Percentiles rank a stretch among this genome's conserved stretches.
Conservation (phyloP, 2,113 vertebrate genomes). For the Colius striatus region DNA sequence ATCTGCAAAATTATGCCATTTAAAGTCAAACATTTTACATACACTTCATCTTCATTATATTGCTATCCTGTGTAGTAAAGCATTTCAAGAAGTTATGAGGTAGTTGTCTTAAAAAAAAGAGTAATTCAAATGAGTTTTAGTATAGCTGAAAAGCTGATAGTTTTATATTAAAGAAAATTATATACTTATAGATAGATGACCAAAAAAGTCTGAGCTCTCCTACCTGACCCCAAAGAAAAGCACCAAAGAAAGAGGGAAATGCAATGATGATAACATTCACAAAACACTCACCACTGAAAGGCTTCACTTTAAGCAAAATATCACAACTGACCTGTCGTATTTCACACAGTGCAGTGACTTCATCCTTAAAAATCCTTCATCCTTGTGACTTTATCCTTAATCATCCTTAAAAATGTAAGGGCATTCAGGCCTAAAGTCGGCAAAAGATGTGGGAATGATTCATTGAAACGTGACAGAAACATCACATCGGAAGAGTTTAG, state of each 20-base stretch:
- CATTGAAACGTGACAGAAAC: background rate
- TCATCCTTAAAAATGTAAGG: too few species aligned
- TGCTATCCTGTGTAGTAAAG: conserved; percentile 71
- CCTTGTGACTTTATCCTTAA: too few species aligned
- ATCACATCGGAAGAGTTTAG: background rate
- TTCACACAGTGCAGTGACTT: background rate
- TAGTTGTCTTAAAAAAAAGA: conserved; percentile 70
- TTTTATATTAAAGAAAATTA: conserved; percentile 68
- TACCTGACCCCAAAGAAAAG: background rate
- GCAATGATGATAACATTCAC: background rate
- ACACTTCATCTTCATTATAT: conserved; percentile 74
- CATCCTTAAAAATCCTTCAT: conserved; percentile 12
- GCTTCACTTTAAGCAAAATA: background rate
- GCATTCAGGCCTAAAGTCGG: background rate
- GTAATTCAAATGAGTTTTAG: conserved; percentile 74
- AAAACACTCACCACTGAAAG: background rate
- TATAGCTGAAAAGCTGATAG: conserved; percentile 58
- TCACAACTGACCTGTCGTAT: background rate
- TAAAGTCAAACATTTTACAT: conserved; percentile 70
- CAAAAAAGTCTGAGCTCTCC: conserved; percentile 43
- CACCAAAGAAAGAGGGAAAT: background rate
- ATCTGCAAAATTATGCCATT: conserved; percentile 62
- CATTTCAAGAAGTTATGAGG: conserved; percentile 73
- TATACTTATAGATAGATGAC: conserved; percentile 47
- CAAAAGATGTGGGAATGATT: background rate